A percentile compares a stretch with the other conserved stretches of the same genome.
These are phyloP conservation scores for Dryoscopus gambensis DNA, from an alignment of 2,113 vertebrate species.

Conservation along the genomic window DNA sequence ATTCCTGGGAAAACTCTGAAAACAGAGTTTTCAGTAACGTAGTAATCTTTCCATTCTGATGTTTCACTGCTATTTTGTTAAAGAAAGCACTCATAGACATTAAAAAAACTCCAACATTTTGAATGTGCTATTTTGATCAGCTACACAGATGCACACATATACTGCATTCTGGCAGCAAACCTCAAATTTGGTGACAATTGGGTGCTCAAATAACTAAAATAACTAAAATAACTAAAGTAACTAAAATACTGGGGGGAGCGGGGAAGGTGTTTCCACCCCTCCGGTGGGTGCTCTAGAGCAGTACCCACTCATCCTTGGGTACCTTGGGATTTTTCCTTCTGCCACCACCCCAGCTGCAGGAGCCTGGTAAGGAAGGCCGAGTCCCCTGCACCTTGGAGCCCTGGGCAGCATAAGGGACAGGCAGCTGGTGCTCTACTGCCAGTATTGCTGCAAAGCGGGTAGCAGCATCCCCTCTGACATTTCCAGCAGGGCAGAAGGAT, in stretches of 20 bases:
- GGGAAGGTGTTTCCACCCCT: background rate
- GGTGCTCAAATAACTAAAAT: background rate
- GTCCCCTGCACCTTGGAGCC: background rate
- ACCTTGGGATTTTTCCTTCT: background rate
- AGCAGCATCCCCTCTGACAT: background rate
- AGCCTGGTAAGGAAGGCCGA: background rate
- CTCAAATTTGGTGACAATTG: background rate
- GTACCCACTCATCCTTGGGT: background rate
- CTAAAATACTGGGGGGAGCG: accelerated
- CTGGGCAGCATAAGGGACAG: background rate
- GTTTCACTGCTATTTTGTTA: background rate
- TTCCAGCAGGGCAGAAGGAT: background rate
- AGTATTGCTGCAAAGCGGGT: background rate
- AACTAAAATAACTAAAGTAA: background rate
- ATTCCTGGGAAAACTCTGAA: background rate
- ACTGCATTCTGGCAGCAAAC: background rate
- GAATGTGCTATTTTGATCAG: background rate
- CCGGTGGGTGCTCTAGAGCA: background rate
- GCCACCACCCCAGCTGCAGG: background rate
- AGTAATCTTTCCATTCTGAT: background rate
- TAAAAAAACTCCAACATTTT: background rate
- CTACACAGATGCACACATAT: background rate
- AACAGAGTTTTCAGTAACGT: background rate
- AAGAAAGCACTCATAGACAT: background rate
- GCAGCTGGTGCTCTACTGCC: background rate